Evolutionary conservation across 1,140 invertebrate genomes (phyloP).

Genomic region (Apocrypta bakeri): DNA sequence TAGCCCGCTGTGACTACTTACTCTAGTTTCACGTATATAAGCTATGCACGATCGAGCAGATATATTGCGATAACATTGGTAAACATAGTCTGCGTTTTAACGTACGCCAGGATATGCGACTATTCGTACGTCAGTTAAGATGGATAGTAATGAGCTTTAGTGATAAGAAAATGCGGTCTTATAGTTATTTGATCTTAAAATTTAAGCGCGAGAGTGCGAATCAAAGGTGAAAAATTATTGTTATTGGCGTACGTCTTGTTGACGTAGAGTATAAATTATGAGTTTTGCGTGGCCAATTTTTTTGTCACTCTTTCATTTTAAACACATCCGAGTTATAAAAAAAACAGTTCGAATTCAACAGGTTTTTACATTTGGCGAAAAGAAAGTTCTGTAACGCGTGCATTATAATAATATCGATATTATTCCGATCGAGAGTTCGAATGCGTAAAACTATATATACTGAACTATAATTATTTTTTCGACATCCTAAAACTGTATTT

Average conservation of each 20-base stretch:
- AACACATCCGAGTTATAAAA: background rate
- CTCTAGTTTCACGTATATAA: background rate
- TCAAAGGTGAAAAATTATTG: too few species aligned
- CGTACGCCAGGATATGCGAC: too few species aligned
- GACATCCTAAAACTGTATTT: background rate
- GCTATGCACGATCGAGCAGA: too few species aligned
- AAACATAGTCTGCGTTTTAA: too few species aligned
- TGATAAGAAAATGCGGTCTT: background rate
- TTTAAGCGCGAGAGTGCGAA: too few species aligned
- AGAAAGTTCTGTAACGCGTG: background rate
- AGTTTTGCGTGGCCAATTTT: background rate
- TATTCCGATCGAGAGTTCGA: background rate
- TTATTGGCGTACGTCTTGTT: too few species aligned
- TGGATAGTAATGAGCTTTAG: background rate
- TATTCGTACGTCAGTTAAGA: background rate
- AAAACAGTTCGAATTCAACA: background rate
- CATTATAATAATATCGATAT: background rate
- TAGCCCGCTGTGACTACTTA: background rate
- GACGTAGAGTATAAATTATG: background rate
- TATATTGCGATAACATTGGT: too few species aligned
- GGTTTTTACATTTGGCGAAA: background rate
- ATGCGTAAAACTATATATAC: background rate
- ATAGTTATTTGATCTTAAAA: too few species aligned
- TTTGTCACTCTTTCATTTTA: background rate
- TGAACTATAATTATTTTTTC: background rate